Evolutionary conservation across 2,113 vertebrate genomes (phyloP).

Genomic region (Sapayoa aenigma): DNA sequence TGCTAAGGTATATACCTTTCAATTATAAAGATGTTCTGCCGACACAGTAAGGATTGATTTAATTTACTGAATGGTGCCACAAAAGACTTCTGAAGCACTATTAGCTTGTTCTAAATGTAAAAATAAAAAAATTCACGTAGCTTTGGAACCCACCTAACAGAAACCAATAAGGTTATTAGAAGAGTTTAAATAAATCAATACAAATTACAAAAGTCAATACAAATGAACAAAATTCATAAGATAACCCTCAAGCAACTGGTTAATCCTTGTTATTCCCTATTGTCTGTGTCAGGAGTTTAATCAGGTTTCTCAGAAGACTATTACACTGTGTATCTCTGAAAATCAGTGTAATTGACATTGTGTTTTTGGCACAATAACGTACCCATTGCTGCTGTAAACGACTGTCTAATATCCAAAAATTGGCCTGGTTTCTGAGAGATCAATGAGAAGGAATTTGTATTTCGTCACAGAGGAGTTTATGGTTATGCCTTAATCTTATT

Average conservation of each 20-base stretch:
- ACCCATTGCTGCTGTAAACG: not conserved
- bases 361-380: not conserved
- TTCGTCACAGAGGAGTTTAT: not conserved
- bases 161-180: not conserved
- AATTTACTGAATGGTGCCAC: not conserved
- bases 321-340: not conserved
- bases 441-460: not conserved
- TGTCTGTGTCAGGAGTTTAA: not conserved
- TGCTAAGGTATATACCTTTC: not conserved
- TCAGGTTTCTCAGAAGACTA: not conserved
- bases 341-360: not conserved
- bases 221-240: not conserved
- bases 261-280: not conserved
- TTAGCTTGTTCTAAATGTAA: not conserved
- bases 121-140: not conserved
- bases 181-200: not conserved
- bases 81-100: not conserved
- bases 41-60: not conserved
- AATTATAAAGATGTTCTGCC: not conserved
- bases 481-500: constrained; percentile 25
- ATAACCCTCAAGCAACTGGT: not conserved
- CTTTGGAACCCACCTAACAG: not conserved
- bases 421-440: not conserved
- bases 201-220: not conserved
- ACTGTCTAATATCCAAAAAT: not conserved